phyloP scores from a whole-genome alignment of 2,888 invertebrate species.

The Monoplex corrugatus region DNA sequence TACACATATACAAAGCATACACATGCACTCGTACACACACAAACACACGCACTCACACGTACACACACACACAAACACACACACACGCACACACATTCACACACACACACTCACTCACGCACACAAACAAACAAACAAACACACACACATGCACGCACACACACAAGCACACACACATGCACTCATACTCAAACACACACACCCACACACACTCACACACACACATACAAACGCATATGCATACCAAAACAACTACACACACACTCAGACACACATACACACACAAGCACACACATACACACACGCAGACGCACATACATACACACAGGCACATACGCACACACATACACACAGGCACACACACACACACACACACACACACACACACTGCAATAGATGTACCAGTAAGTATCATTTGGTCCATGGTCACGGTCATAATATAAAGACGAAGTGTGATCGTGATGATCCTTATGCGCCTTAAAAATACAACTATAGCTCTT shows the following conservation, averaged over 20 bases:
- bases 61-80: background rate
- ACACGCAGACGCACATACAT: background rate
- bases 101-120: background rate
- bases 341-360: no score
- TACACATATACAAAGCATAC: background rate
- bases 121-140: background rate
- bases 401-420: no score
- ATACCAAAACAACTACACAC: background rate
- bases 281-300: background rate
- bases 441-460: no score
- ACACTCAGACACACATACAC: background rate
- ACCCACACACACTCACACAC: background rate
- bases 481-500: no score
- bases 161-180: background rate
- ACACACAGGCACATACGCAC: no score
- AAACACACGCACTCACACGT: background rate
- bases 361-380: no score
- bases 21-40: background rate
- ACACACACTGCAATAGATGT: no score
- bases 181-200: background rate
- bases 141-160: background rate
- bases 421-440: no score
- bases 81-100: background rate
- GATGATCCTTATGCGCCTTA: no score
- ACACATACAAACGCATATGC: background rate